phyloP scores from a whole-genome alignment of 1,140 invertebrate species.

The Pachypsylla venusta region DNA sequence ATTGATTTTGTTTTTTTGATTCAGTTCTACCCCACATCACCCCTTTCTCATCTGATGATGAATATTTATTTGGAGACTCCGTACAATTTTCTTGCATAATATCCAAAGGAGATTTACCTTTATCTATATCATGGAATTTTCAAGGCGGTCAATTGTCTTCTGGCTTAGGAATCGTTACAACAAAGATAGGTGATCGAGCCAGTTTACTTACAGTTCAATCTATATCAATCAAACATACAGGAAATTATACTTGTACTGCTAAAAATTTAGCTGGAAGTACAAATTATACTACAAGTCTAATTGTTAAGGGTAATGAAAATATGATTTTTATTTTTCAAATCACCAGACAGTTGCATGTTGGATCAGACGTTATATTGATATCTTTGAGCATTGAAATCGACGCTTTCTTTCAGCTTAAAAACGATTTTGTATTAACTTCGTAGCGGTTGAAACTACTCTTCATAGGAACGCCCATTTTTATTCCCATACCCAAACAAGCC shows the following conservation, averaged over 20 bases:
- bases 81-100: conserved; percentile 43
- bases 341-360: no score
- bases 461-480: no score
- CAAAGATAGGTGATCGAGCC: conserved; percentile 28
- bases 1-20: no score
- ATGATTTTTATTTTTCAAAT: no score
- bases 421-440: no score
- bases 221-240: conserved; percentile 37
- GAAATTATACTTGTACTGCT: conserved; percentile 45
- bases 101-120: conserved; percentile 48
- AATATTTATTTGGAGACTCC: conserved; percentile 46
- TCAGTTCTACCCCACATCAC: conserved; percentile 45
- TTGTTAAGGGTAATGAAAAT: conserved; percentile 17
- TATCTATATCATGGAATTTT: conserved; percentile 49
- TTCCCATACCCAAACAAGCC: no score
- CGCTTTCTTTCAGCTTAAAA: no score
- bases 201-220: conserved; percentile 33
- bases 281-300: conserved; percentile 26
- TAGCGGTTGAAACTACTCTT: no score
- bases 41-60: conserved; percentile 43
- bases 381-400: background rate
- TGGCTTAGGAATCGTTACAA: conserved; percentile 20
- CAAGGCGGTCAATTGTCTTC: conserved; percentile 16
- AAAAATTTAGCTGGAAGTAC: conserved; percentile 48
- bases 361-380: background rate